phyloP scores from a whole-genome alignment of 2,113 vertebrate species.

The Rhinoderma darwinii region DNA sequence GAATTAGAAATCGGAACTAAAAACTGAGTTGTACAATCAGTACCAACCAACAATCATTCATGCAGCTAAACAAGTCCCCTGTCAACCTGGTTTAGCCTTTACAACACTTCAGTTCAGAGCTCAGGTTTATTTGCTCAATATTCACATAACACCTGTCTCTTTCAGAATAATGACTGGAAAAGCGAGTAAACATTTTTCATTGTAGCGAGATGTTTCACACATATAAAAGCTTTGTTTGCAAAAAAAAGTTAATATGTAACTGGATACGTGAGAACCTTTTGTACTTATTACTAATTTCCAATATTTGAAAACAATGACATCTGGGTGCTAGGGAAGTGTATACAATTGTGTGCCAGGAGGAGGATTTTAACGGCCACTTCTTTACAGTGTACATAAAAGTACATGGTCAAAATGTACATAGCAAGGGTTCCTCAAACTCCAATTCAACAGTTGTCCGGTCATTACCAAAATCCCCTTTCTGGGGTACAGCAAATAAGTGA shows the following conservation, averaged over 20 bases:
- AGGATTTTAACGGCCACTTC: not conserved
- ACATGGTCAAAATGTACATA: no score
- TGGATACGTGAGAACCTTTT: not conserved
- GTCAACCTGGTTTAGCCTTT: not conserved
- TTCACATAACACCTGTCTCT: slow-evolving; percentile 36
- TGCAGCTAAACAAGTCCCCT: not conserved
- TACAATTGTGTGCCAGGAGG: not conserved
- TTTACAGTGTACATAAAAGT: no score
- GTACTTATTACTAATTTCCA: not conserved
- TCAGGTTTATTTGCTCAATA: slow-evolving; percentile 25
- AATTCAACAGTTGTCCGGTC: no score
- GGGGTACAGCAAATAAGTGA: no score
- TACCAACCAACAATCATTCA: not conserved
- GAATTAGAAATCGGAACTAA: not conserved
- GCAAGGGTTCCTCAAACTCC: no score
- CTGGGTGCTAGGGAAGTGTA: not conserved
- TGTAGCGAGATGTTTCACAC: not conserved
- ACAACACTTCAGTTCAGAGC: not conserved
- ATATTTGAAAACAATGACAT: not conserved
- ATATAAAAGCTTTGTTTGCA: slow-evolving; percentile 3
- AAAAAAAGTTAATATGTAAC: not conserved
- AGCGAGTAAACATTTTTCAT: not conserved
- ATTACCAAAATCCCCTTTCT: no score
- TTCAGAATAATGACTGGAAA: not conserved
- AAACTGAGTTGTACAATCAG: not conserved